Evolutionary conservation across 2,888 invertebrate genomes (phyloP).

Genomic region (Tipula confusa): DNA sequence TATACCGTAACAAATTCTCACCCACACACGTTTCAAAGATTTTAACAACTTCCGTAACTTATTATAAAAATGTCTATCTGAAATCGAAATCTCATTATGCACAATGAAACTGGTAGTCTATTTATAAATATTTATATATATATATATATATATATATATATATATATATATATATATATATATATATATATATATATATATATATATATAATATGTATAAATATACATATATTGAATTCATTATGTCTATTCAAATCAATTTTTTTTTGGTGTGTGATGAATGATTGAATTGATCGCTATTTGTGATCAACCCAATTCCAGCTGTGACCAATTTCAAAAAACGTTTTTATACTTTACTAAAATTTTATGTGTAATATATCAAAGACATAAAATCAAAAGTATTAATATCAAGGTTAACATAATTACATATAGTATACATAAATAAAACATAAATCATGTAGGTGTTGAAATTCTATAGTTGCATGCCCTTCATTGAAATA

Average conservation of each 20-base stretch:
- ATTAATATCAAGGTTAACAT: constrained; percentile 15
- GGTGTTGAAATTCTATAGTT: not conserved
- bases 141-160: no score
- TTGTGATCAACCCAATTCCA: constrained; percentile 3
- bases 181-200: no score
- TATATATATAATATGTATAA: no score
- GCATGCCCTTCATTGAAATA: not conserved
- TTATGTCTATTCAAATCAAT: not conserved
- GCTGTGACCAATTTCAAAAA: not conserved
- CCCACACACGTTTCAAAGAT: not conserved
- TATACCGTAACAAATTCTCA: not conserved
- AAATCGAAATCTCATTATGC: not conserved
- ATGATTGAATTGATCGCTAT: not conserved
- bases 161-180: no score
- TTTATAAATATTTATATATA: not conserved
- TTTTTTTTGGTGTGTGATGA: not conserved
- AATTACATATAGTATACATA: not conserved
- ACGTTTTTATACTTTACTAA: not conserved
- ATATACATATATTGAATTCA: not conserved
- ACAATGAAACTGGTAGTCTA: not conserved
- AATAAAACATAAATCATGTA: not conserved
- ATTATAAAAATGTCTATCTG: not conserved
- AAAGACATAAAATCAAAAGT: not conserved
- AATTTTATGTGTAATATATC: not conserved
- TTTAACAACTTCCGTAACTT: not conserved